Evolutionary conservation across 2,113 vertebrate species (phyloP).

Genomic region (Leuciscus idus): DNA sequence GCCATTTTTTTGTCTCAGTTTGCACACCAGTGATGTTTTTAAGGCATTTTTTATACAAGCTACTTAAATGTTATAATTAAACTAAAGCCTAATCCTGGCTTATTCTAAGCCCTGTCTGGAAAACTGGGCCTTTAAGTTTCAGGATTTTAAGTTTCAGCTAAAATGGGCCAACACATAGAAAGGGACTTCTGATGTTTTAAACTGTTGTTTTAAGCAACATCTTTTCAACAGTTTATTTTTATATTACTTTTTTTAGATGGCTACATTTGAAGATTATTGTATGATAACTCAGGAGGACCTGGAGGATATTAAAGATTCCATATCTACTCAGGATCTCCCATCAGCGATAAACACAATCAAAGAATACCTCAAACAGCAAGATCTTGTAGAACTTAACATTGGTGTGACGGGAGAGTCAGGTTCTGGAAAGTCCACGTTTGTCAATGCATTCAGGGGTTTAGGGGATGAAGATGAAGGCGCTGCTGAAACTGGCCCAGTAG

Average conservation of each 20-base stretch:
- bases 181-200: not conserved
- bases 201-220: conserved; percentile 57
- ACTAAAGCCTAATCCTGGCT: no score
- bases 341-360: conserved; percentile 51
- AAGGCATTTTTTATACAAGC: no score
- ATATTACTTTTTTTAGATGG: not conserved
- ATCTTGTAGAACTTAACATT: conserved; percentile 67
- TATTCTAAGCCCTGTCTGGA: no score
- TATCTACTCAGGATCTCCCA: conserved; percentile 42
- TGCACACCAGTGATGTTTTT: no score
- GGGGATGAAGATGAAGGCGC: conserved; percentile 43
- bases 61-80: no score
- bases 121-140: no score
- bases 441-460: conserved; percentile 14
- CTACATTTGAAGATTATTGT: not conserved
- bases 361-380: conserved; percentile 49
- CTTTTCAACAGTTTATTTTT: conserved; percentile 62
- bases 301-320: conserved; percentile 39
- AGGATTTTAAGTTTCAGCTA: not conserved
- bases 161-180: not conserved
- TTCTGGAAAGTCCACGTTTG: not conserved
- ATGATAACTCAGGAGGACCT: conserved; percentile 6
- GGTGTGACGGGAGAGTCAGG: conserved; percentile 73
- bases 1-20: no score
- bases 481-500: conserved; percentile 72